These are phyloP conservation scores for Zelostemma sp. DNA, from an alignment of 1,140 invertebrate species.

Conservation along the genomic window DNA sequence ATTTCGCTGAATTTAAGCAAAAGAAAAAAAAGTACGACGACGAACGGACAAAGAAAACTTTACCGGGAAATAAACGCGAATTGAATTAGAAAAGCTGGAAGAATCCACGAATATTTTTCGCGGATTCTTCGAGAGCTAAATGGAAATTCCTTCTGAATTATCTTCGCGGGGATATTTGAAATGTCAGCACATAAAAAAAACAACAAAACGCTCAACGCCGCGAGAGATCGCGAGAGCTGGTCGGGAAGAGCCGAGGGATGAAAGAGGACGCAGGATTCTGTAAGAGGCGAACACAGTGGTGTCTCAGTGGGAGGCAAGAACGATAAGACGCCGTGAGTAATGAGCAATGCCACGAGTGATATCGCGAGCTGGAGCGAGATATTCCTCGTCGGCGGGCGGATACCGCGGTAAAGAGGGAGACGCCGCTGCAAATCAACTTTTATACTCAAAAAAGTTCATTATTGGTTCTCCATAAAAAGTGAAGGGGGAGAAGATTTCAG, in stretches of 20 bases:
- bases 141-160: slow-evolving; percentile 15
- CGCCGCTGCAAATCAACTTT: slow-evolving; percentile 67
- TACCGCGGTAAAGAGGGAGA: slow-evolving; percentile 51
- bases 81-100: too few species aligned
- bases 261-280: slow-evolving; percentile 49
- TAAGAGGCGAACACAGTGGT: slow-evolving; percentile 39
- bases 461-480: slow-evolving; percentile 69
- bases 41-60: neutral
- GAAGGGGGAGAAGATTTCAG: slow-evolving; percentile 48
- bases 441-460: slow-evolving; percentile 69
- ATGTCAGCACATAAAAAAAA: slow-evolving; percentile 29
- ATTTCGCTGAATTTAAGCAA: slow-evolving; percentile 31
- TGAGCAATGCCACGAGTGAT: slow-evolving; percentile 69
- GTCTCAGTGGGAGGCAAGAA: slow-evolving; percentile 53
- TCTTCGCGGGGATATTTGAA: slow-evolving; percentile 14
- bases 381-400: slow-evolving; percentile 51
- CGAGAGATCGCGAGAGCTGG: slow-evolving; percentile 23
- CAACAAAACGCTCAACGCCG: slow-evolving; percentile 16
- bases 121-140: too few species aligned
- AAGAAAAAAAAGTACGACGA: neutral
- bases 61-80: too few species aligned
- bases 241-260: slow-evolving; percentile 38
- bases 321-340: slow-evolving; percentile 67
- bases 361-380: slow-evolving; percentile 64
- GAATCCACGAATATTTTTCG: too few species aligned